These are phyloP conservation scores for Pycnomerus fuliginosus DNA, from an alignment of 2,888 invertebrate genomes.

Conservation along the genomic window DNA sequence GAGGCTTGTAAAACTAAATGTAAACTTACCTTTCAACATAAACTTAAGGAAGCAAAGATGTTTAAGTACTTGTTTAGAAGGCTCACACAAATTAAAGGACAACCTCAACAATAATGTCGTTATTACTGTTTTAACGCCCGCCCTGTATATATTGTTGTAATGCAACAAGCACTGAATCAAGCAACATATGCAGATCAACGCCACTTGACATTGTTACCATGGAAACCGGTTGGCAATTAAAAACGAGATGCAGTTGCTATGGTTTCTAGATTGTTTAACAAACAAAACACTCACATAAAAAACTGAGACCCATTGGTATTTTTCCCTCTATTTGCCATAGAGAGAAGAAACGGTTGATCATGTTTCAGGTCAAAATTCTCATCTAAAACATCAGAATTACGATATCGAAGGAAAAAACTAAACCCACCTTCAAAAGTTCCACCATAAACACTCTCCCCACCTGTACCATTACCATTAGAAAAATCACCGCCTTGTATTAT, in stretches of 20 bases:
- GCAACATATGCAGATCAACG: too few relatives aligned
- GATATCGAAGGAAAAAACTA: neutral
- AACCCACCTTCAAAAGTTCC: constrained; percentile 88
- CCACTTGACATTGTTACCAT: too few relatives aligned
- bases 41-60: too few relatives aligned
- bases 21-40: too few relatives aligned
- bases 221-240: too few relatives aligned
- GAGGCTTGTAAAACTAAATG: too few relatives aligned
- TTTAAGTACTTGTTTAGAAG: too few relatives aligned
- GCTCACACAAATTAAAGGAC: too few relatives aligned
- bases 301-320: constrained; percentile 99
- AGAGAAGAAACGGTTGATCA: constrained; percentile 85
- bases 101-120: too few relatives aligned
- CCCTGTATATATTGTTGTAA: too few relatives aligned
- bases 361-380: constrained; percentile 89
- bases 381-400: constrained; percentile 65
- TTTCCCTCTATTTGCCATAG: constrained; percentile 98
- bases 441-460: constrained; percentile 97
- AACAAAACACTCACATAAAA: constrained; percentile 91
- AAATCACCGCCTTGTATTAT: constrained; percentile 95
- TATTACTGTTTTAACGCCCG: too few relatives aligned
- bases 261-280: constrained; percentile 7
- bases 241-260: constrained; percentile 4
- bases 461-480: constrained; percentile 92
- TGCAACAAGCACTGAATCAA: too few relatives aligned